Conservation (phyloP, 2,113 vertebrate species). For the Peucedramus taeniatus region DNA sequence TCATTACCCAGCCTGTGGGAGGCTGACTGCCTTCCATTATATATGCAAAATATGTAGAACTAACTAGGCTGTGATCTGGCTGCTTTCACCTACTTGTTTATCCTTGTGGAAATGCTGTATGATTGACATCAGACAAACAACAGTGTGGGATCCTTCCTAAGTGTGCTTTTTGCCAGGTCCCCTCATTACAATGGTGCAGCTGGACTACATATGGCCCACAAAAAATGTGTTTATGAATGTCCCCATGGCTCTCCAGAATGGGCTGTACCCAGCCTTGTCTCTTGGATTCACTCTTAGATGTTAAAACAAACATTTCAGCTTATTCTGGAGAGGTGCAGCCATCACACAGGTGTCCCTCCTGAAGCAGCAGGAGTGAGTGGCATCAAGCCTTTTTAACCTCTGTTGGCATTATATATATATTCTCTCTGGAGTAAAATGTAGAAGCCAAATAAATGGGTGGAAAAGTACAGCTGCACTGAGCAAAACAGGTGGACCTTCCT, state of each 20-base stretch:
- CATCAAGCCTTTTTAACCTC: not conserved
- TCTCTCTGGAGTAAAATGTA: not conserved
- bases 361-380: not conserved
- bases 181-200: not conserved
- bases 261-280: not conserved
- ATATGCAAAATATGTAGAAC: not conserved
- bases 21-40: not conserved
- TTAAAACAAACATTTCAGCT: not conserved
- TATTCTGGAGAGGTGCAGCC: not conserved
- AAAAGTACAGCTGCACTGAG: not conserved
- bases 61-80: not conserved
- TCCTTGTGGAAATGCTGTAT: not conserved
- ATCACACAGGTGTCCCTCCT: not conserved
- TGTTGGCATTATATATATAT: not conserved
- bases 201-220: not conserved
- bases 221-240: not conserved
- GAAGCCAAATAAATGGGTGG: not conserved
- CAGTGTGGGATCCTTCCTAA: not conserved
- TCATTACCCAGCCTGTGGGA: not conserved
- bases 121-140: not conserved
- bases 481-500: not conserved
- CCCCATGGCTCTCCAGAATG: not conserved
- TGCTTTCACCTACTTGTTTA: not conserved
- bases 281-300: not conserved
- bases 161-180: not conserved